Base-by-base conservation (phyloP, 2,888 invertebrate genomes). In the Nemotelus pantherinus region DNA sequence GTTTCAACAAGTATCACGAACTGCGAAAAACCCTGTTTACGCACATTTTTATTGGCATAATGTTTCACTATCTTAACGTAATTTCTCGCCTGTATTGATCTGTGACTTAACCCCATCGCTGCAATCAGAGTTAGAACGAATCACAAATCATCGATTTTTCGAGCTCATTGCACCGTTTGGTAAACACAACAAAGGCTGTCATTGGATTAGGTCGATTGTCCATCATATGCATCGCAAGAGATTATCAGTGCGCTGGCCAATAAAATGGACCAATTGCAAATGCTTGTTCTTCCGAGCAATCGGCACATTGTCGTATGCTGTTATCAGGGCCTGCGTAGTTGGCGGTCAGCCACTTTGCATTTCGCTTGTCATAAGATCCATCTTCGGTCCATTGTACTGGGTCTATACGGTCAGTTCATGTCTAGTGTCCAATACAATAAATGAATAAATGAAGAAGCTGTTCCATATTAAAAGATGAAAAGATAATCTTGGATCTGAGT, bases 401-500 rank as follows among this genome's bases (percentile, higher is more conserved):
- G 25, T 9, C 39, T 25, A 25, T 25, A 5, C 25, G 9, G 41
- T 41, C 43, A 53, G 10, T 53, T 39, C 9, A 55, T 70, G 72
- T 72, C 25, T 44, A 74, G 47, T 60, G 74, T 74, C 47, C 74
- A 74, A 60, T 74, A 74, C 71, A 48, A 74, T 63, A 60, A 63
- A 47, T 60, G 55, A 70, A 70, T 55, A 53, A 70, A 70, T 70
- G 70, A 74, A 74, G 74, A 74, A 60, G 74, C 10, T 74, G 74
- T 44, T 74, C 74, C 63, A 60, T 41, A 74, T 72, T 70, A 70
- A 70, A 70, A 70, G 70, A 72, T 74, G 60, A 60, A 74, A 74
- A 74, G 74, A 63, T 74, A 63, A 60, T 74, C 74, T 60, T 74
- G 63, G 63, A 50, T 74, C 57, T 9, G 43, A 47, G 45, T 47